These are phyloP conservation scores for Enteromius afrohamiltoni DNA, from an alignment of 2,797 vertebrate genomes.

Conservation along the genomic window DNA sequence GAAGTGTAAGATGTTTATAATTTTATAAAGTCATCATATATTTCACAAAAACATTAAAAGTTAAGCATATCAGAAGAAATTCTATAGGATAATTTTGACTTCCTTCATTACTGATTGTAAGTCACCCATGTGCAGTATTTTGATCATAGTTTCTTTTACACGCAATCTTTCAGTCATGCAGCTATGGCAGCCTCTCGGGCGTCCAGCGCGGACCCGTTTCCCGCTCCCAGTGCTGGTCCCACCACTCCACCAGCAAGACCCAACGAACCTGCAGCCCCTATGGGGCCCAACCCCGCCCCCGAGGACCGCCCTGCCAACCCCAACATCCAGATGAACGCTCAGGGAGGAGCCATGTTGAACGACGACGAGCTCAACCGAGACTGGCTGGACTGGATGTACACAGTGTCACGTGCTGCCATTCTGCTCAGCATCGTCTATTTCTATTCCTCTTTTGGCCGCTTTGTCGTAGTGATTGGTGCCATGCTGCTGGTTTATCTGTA, in stretches of 20 bases:
- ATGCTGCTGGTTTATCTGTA: constrained; percentile 96
- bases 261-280: constrained; percentile 69
- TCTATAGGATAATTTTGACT: neutral
- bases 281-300: constrained; percentile 75
- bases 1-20: neutral
- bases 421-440: constrained; percentile 97
- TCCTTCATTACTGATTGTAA: neutral
- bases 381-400: constrained; percentile 98
- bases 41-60: neutral
- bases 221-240: constrained; percentile 57
- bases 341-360: constrained; percentile 89
- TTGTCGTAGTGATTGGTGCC: constrained; percentile 93
- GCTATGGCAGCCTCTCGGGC: constrained; percentile 89
- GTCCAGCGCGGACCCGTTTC: constrained; percentile 59
- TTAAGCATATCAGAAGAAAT: neutral
- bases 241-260: constrained; percentile 64
- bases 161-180: constrained; percentile 83
- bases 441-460: constrained; percentile 96
- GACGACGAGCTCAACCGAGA: constrained; percentile 95
- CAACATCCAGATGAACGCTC: constrained; percentile 95
- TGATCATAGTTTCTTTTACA: neutral
- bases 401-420: constrained; percentile 88
- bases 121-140: neutral
- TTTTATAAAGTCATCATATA: neutral
- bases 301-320: constrained; percentile 86